Percentiles rank a stretch among this genome's conserved stretches.
phyloP scores from a whole-genome alignment of 2,888 invertebrate genomes.

The Pogonocherus hispidulus region DNA sequence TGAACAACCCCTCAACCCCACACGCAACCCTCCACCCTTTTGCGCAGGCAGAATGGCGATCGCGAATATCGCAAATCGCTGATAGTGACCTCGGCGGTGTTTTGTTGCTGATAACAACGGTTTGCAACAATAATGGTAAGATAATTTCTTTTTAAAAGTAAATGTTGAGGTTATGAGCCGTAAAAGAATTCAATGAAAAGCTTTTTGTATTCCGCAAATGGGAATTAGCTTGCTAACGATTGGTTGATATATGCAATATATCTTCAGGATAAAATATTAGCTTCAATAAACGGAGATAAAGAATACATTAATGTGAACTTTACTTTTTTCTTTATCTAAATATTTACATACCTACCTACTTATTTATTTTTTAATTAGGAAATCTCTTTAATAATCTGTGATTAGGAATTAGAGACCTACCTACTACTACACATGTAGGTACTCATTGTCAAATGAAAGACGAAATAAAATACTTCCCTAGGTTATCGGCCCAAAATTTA shows the following conservation, averaged over 20 bases:
- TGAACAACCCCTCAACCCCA: slow-evolving; percentile 9
- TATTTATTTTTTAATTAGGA: no score
- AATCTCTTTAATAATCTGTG: no score
- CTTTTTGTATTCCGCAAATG: neutral
- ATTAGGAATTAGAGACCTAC: no score
- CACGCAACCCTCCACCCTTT: slow-evolving; percentile 18
- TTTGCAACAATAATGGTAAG: slow-evolving; percentile 31
- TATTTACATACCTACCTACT: no score
- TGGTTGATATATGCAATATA: neutral
- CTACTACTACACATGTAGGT: no score
- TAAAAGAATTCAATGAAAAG: neutral
- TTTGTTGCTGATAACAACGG: slow-evolving; percentile 15
- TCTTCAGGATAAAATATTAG: neutral
- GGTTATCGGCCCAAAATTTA: no score
- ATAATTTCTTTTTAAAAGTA: neutral
- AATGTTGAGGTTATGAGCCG: slow-evolving; percentile 20
- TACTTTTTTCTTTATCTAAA: no score
- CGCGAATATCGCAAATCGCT: slow-evolving; percentile 12
- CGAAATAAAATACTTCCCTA: no score
- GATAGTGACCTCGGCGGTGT: slow-evolving; percentile 7
- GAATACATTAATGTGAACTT: no score
- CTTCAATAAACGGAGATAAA: neutral
- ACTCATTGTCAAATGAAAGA: no score
- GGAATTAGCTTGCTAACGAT: neutral
- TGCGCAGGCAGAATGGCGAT: slow-evolving; percentile 28